Conservation (phyloP, 2,113 vertebrate species). For the Bubalus kerabau region DNA sequence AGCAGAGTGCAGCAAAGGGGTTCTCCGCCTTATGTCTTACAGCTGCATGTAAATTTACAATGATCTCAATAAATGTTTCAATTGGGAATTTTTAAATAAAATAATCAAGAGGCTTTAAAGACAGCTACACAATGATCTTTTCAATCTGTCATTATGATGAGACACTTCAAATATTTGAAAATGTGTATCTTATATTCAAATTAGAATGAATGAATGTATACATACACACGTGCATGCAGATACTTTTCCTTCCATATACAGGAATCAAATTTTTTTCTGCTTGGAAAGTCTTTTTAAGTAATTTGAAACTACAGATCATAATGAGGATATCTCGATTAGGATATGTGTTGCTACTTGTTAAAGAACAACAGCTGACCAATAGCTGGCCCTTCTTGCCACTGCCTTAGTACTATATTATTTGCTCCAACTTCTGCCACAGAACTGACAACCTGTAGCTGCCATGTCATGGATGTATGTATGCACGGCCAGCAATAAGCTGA, state of each 20-base stretch:
- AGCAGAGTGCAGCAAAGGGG: background rate
- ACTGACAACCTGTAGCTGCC: background rate
- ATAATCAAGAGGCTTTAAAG: background rate
- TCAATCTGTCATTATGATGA: background rate
- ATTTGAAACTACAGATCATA: background rate
- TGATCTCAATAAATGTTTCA: background rate
- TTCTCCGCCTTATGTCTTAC: background rate
- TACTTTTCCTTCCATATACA: background rate
- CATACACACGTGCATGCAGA: background rate
- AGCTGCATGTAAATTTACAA: background rate
- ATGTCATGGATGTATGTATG: background rate
- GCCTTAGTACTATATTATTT: background rate
- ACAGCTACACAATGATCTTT: background rate
- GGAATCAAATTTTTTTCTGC: background rate
- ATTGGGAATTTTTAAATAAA: background rate
- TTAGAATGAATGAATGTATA: background rate
- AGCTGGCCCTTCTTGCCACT: background rate
- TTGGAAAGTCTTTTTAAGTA: background rate
- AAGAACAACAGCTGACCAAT: background rate
- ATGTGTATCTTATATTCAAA: background rate
- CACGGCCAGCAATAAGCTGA: background rate
- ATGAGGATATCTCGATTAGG: background rate
- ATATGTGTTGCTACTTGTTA: background rate
- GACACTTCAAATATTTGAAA: background rate
- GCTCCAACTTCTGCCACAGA: background rate